Base-by-base conservation (phyloP, 2,888 invertebrate genomes). In the Heliothis peltigera region DNA sequence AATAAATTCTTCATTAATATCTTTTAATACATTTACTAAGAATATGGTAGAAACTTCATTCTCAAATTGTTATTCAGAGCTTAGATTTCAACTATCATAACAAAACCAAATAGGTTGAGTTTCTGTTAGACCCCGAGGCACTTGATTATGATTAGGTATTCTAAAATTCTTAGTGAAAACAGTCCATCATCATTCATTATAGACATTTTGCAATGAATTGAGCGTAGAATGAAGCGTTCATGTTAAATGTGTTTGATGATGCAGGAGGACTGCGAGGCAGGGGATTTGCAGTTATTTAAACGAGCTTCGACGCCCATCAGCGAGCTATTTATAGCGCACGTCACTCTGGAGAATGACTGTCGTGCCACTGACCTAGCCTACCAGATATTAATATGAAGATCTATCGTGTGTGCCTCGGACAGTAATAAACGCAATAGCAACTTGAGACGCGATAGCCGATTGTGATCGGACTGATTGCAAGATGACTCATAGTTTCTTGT, bases 351-450 rank as follows among this genome's bases (percentile, higher is more conserved):
- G 75, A 75, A 79, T 64, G 68, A 76, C 80, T 83, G 79, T 79
- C 86, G 87, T 88, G 89, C 89, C 87, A 90, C 90, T 91, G 90
- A 90, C 91, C 90, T 89, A 89, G 84, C 89, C 84, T 82, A 87
- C 81, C 82, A 82, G 79, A 82, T 79, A 79, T 84, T 81, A 81
- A 80, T 78, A 77, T 70, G 59, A 72, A 75, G 57, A 69, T 62
- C 68, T 65, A 71, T 64, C 59, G 52, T 51, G 32, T 62, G 21
- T 62, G 55, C 39, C 51, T 46, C 58, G 35, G 51, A 35, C 49
- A 51, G 58, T 56, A 67, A 78, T 64, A 19, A 58, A 54, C 53
- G 49, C 35, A 48, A 59, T 55, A 49, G 64, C 47, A 53, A 63
- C 19, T 39, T 32, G 51, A 69, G 62, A 47, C 19, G 39, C 28